Base-by-base conservation (phyloP, 2,888 invertebrate genomes). In the Mimachlamys varia region DNA sequence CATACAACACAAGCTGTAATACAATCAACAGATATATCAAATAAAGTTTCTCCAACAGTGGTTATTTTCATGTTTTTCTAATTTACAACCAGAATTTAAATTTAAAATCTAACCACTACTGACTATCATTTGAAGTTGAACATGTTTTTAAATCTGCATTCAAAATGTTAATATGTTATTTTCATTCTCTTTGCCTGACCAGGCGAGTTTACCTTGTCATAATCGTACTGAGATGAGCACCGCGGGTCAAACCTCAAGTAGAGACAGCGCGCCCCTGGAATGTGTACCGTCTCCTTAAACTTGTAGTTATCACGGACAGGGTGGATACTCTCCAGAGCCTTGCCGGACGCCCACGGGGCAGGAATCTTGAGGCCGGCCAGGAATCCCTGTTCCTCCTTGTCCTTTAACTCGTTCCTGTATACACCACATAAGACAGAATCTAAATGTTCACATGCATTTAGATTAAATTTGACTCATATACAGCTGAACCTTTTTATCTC, bases 171-270 rank as follows among this genome's bases (percentile, higher is more conserved):
- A 62, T 2, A 62, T 27, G 3, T 44, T 7, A 62, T 62, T 62
- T 53, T 53, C 19, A 1, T 53, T 53, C 22, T 58, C 58, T 58
- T 58, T 58, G 22, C n/a, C 33, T 76, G 27, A 13, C 13, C 76
- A 76, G 12, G 33, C 4, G 12, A 33, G 33, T 33, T 90, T 90
- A 96, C 96, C 95, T 96, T 96, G 93, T 97, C 97, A 94, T 97
- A 97, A 92, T 97, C 97, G 93, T 97, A 96, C 93, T 97, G 96
- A 19, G 96, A 96, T n/a, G 97, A 96, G 93, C 96, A 96, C 44
- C 96, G 92, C 0, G 95, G 94, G 90, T 96, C 96, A 94, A 97
- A 96, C 58, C 96, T 94, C 19, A 97, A 94, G 90, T 96, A 96
- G 88, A 97, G 94, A 92, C 96, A 96, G 33, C 96, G 92, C 2